Evolutionary conservation across 2,113 vertebrate species (phyloP).

Genomic region (Phyllostomus hastatus): DNA sequence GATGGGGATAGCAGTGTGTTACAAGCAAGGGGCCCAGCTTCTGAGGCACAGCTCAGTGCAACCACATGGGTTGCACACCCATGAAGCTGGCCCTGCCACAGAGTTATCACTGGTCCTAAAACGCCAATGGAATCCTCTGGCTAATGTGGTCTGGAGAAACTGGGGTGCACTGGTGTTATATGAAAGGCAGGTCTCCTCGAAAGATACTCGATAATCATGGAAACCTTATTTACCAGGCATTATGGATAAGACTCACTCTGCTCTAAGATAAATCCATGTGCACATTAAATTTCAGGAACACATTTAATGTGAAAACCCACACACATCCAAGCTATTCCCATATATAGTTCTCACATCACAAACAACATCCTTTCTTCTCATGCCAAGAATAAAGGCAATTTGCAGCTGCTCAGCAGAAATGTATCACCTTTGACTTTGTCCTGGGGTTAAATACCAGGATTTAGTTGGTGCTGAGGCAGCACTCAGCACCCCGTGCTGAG

Average conservation of each 20-base stretch:
- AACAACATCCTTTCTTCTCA: not conserved
- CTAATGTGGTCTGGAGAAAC: not conserved
- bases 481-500: slow-evolving; percentile 21
- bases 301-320: not conserved
- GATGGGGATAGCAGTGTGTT: not conserved
- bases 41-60: not conserved
- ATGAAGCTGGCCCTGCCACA: not conserved
- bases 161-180: not conserved
- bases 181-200: not conserved
- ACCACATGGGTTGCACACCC: rapidly evolving
- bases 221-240: not conserved
- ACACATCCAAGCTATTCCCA: not conserved
- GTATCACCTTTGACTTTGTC: slow-evolving; percentile 17
- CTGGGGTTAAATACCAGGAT: slow-evolving; percentile 46
- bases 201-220: not conserved
- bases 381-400: not conserved
- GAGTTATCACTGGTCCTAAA: not conserved
- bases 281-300: not conserved
- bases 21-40: not conserved
- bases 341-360: not conserved
- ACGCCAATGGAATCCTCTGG: not conserved
- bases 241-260: not conserved
- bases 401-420: not conserved
- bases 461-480: slow-evolving; percentile 53
- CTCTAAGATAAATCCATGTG: not conserved